These are phyloP conservation scores for Habrosyne pyritoides DNA, from an alignment of 2,888 invertebrate genomes.

Conservation along the genomic window DNA sequence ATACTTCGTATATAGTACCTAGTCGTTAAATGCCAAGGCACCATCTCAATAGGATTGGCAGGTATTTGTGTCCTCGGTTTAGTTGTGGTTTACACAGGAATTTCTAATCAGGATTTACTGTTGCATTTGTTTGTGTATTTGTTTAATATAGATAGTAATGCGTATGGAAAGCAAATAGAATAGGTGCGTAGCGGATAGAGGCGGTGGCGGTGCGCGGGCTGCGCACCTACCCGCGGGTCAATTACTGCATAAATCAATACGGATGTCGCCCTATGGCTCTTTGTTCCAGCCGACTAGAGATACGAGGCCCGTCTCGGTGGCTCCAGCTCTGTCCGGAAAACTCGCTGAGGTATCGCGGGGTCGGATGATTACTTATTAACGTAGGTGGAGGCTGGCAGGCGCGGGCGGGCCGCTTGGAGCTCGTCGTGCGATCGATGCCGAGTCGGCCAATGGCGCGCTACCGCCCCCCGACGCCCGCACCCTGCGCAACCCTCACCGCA, in stretches of 20 bases:
- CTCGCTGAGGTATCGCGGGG: constrained; percentile 80
- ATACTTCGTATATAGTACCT: no score
- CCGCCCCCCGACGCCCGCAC: constrained; percentile 69
- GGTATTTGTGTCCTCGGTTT: constrained; percentile 24
- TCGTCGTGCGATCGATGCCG: constrained; percentile 81
- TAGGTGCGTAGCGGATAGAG: constrained; percentile 59
- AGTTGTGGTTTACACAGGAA: constrained; percentile 15
- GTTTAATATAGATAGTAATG: constrained; percentile 36
- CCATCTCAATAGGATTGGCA: constrained; percentile 22
- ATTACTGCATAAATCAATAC: constrained; percentile 79
- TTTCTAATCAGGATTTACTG: constrained; percentile 16
- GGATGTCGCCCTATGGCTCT: constrained; percentile 73
- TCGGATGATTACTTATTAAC: constrained; percentile 84
- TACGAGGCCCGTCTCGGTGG: constrained; percentile 75
- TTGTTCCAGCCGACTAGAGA: constrained; percentile 77
- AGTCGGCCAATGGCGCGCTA: constrained; percentile 80
- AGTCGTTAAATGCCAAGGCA: no score
- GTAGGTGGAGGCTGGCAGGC: constrained; percentile 81
- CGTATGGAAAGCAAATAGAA: constrained; percentile 56
- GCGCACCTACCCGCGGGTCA: constrained; percentile 75
- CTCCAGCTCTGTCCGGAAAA: constrained; percentile 78
- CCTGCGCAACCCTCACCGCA: constrained; percentile 73
- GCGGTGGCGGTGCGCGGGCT: constrained; percentile 57
- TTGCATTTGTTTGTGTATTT: constrained; percentile 18
- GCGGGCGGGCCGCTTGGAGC: constrained; percentile 78